Base-by-base conservation (phyloP, 2,888 invertebrate genomes). In the Lobophora halterata region DNA sequence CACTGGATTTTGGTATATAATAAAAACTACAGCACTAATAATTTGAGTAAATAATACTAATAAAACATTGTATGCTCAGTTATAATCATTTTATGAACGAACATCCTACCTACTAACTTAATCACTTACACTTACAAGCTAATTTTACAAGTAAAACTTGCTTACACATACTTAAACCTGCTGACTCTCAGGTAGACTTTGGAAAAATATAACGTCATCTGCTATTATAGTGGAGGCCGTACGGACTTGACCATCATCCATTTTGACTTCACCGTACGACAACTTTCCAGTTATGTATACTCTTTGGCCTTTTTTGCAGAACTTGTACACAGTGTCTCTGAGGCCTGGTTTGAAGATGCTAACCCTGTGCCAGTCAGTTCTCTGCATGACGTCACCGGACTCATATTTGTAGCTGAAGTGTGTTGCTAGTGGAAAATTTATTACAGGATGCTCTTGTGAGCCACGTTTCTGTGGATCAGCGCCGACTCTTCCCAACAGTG, bases 351-450 rank as follows among this genome's bases (percentile, higher is more conserved):
- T 95, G 71, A 97, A 97, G 3, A 97, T 93, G 57, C 94, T 93
- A 28, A 97, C 79, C 58, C 95, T 89, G 76, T 97, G 97, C 97
- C 97, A 97, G 55, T 97, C 97, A 4, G 97, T 96, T 59, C 94
- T 92, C 68, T 97, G 96, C 31, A 93, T 80, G 64, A 93, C 89
- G 55, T 96, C 95, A 3, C 95, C 96, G 67, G 89, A 85, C 60
- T 93, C 93, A 77, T 93, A 92, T 65, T 92, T 93, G 74, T 95
- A 97, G 70, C 94, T 95, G 21, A 91, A 91, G 65, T 97, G 96
- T 11, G 97, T 98, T 2, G 97, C 97, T 32, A 98, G 63, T 0
- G 97, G 95, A 77, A 98, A 97, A 52, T 95, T 91, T 13, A 95
- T 91, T 11, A 97, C 95, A 1, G 97, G 97, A 74, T 95, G 95